phyloP scores from a whole-genome alignment of 2,888 invertebrate genomes.

The Malthinus flaveolus region DNA sequence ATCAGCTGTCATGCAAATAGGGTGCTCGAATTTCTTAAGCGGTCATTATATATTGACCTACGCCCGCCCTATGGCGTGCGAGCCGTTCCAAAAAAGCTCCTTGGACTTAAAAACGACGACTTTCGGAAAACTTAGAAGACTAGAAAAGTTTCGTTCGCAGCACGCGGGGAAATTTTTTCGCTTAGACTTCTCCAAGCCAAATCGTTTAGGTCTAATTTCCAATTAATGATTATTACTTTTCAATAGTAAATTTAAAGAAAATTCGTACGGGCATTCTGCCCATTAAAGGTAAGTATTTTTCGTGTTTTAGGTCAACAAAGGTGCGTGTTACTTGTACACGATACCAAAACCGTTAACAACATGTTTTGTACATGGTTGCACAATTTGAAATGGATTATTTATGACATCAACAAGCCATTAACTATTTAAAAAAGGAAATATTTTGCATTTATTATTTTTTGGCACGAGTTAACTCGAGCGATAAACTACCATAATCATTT shows the following conservation, averaged over 20 bases:
- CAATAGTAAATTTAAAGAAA: not conserved
- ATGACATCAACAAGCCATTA: slow-evolving; percentile 29
- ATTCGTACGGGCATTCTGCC: slow-evolving; percentile 10
- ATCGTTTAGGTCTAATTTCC: no score
- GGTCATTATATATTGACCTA: slow-evolving; percentile 19
- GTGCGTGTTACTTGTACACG: slow-evolving; percentile 29
- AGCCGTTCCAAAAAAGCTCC: slow-evolving; percentile 3
- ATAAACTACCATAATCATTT: slow-evolving; percentile 8
- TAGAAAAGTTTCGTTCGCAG: slow-evolving; percentile 1
- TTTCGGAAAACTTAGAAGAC: not conserved
- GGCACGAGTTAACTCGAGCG: slow-evolving; percentile 5
- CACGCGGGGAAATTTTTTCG: no score
- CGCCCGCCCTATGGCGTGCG: slow-evolving; percentile 15
- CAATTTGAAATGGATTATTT: slow-evolving; percentile 30
- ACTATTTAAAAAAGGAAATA: slow-evolving; percentile 21
- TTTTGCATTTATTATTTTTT: slow-evolving; percentile 10
- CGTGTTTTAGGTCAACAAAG: slow-evolving; percentile 29
- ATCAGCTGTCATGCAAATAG: slow-evolving; percentile 41
- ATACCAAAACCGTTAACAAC: slow-evolving; percentile 29
- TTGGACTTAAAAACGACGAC: not conserved
- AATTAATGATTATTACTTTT: not conserved
- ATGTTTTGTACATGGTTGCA: slow-evolving; percentile 30
- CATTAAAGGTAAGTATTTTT: slow-evolving; percentile 24
- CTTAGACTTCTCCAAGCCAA: no score
- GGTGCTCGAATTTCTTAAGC: slow-evolving; percentile 21